phyloP scores from a whole-genome alignment of 2,888 invertebrate genomes.

The Leptinotarsa haldemani region DNA sequence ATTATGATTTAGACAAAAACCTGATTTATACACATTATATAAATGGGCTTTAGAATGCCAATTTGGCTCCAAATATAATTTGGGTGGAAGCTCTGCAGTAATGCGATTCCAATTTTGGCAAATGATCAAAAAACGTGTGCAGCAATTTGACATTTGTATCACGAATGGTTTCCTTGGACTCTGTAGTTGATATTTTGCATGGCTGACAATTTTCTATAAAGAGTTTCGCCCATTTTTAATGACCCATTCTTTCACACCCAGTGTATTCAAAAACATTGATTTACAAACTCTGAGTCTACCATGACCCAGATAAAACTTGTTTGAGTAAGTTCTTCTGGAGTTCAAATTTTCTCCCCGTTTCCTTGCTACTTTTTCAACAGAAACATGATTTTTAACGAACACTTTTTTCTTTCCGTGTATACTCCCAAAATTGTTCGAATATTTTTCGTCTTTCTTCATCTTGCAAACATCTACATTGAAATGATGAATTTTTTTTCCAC shows the following conservation, averaged over 20 bases:
- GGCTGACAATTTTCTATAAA: conserved; percentile 1
- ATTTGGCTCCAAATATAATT: too few relatives aligned
- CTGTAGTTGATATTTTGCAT: background rate
- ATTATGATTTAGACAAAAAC: too few relatives aligned
- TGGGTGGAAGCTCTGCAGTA: too few relatives aligned
- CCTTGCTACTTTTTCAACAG: conserved; percentile 14
- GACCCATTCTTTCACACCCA: conserved; percentile 17
- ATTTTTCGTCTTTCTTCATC: conserved; percentile 24
- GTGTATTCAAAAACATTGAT: conserved; percentile 23
- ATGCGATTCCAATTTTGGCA: too few relatives aligned
- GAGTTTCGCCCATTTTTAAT: conserved; percentile 18
- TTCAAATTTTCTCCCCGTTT: conserved; percentile 13
- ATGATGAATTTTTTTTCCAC: conserved; percentile 17
- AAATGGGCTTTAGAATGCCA: too few relatives aligned
- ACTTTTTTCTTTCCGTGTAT: conserved; percentile 20
- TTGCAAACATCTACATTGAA: conserved; percentile 23
- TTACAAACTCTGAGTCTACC: conserved; percentile 26
- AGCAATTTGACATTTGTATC: conserved; percentile 5
- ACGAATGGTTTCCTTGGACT: conserved; percentile 1
- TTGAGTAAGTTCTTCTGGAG: conserved; percentile 21
- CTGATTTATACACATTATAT: too few relatives aligned
- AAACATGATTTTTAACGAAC: conserved; percentile 23
- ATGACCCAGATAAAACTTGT: conserved; percentile 23
- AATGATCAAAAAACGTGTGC: too few relatives aligned
- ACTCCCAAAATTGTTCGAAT: conserved; percentile 18